A percentile compares a stretch with the other conserved stretches of the same genome.
These are phyloP conservation scores for Plecturocebus donacophilus DNA, from an alignment of 2,113 vertebrate species.

Conservation along the genomic window DNA sequence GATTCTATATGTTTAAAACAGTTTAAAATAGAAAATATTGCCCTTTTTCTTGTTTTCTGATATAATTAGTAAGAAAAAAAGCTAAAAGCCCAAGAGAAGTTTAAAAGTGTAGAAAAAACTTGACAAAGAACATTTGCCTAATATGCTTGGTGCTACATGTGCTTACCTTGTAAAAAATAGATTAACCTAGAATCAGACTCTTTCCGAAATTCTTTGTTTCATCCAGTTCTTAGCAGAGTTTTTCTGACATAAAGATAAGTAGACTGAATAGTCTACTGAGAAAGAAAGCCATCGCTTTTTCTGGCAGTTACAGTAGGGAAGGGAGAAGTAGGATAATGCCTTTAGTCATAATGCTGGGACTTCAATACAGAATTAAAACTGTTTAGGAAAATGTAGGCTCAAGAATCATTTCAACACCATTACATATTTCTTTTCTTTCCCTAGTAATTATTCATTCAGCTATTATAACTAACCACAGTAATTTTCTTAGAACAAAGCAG, in stretches of 20 bases:
- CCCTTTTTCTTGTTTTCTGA: background rate
- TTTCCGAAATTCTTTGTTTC: background rate
- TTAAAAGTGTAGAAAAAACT: background rate
- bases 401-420: conserved; percentile 42
- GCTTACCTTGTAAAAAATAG: background rate
- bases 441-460: conserved; percentile 75
- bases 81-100: background rate
- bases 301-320: background rate
- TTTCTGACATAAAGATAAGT: background rate
- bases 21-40: background rate
- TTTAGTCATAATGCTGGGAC: background rate
- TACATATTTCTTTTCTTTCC: conserved; percentile 65
- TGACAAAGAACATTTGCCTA: background rate
- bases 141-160: background rate
- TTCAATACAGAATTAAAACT: conserved; percentile 63
- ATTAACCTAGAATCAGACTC: background rate
- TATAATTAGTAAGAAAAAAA: background rate
- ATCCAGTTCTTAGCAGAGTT: conserved; percentile 31
- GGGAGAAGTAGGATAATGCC: background rate
- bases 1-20: background rate
- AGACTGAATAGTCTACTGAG: background rate
- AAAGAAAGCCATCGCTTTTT: background rate
- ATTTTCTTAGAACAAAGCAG: conserved; percentile 80
- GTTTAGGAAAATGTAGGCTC: background rate
- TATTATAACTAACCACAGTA: conserved; percentile 80